These are phyloP conservation scores for Macroglossus sobrinus DNA, from an alignment of 2,113 vertebrate species.

Conservation along the genomic window DNA sequence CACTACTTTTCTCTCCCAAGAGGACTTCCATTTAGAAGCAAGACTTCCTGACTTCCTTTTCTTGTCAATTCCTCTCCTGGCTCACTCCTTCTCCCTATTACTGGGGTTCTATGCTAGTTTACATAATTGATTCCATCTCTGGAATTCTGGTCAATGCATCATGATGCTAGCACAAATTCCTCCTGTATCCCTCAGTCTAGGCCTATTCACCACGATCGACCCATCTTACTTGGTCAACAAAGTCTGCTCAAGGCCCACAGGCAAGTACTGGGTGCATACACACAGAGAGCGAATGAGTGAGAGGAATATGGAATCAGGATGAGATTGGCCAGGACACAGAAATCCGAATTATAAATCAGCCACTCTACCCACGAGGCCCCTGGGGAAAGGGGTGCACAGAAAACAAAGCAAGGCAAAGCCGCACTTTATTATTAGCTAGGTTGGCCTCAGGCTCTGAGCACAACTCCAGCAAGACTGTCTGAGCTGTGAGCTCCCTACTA, in stretches of 20 bases:
- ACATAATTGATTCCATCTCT: not conserved
- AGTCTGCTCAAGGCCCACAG: not conserved
- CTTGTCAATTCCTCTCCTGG: not conserved
- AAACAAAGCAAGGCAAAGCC: not conserved
- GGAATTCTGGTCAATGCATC: not conserved
- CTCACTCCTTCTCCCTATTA: not conserved
- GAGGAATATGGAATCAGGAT: not conserved
- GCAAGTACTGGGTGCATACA: not conserved
- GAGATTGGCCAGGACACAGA: not conserved
- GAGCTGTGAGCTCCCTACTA: not conserved
- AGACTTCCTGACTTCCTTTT: constrained; percentile 1
- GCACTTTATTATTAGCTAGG: not conserved
- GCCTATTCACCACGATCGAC: not conserved
- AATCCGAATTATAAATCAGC: not conserved
- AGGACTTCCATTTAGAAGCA: not conserved
- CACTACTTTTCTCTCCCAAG: constrained; percentile 8
- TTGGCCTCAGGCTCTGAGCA: not conserved
- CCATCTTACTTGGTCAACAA: not conserved
- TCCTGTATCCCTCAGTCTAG: not conserved
- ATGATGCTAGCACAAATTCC: not conserved
- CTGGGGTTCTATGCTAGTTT: not conserved
- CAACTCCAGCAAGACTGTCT: not conserved
- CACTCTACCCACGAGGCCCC: not conserved
- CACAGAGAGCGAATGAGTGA: not conserved
- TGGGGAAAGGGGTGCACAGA: not conserved